Percentiles rank a stretch among this genome's conserved stretches.
phyloP scores from a whole-genome alignment of 2,797 vertebrate genomes.

The Graptemys geographica region DNA sequence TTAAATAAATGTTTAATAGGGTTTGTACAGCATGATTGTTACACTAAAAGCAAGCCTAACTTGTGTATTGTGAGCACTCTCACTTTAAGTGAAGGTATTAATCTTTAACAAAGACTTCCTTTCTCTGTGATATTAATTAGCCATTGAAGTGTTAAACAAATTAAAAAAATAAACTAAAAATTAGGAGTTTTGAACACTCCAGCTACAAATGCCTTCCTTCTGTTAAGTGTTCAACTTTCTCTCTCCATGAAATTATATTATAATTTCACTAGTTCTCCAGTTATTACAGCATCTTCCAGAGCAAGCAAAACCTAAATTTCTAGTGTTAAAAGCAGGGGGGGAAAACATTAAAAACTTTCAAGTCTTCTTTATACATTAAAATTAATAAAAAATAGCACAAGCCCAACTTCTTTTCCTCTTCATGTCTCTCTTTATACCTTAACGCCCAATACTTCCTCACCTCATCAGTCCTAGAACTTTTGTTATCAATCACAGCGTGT shows the following conservation, averaged over 20 bases:
- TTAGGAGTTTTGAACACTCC: not conserved
- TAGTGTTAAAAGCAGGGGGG: not conserved
- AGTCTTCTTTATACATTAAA: not conserved
- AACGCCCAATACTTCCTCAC: accelerated
- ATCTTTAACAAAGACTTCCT: not conserved
- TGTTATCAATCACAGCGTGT: accelerated
- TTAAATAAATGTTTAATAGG: not conserved
- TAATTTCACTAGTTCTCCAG: accelerated
- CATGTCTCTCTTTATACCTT: not conserved
- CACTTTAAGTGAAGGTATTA: not conserved
- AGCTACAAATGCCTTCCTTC: not conserved
- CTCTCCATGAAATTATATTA: not conserved
- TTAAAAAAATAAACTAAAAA: not conserved
- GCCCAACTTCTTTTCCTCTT: not conserved
- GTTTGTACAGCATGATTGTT: not conserved
- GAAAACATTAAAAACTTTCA: not conserved
- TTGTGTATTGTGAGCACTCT: not conserved
- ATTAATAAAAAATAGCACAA: not conserved
- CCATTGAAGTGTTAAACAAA: not conserved
- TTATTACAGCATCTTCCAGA: not conserved
- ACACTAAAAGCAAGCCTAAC: not conserved
- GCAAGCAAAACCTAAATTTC: not conserved
- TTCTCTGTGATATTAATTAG: not conserved
- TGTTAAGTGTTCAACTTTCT: not conserved
- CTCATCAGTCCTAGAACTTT: not conserved